Percentiles rank a stretch among this genome's conserved stretches.
These are phyloP conservation scores for Drosophila subsilvestris DNA, from an alignment of 2,888 invertebrate genomes.

Conservation along the genomic window DNA sequence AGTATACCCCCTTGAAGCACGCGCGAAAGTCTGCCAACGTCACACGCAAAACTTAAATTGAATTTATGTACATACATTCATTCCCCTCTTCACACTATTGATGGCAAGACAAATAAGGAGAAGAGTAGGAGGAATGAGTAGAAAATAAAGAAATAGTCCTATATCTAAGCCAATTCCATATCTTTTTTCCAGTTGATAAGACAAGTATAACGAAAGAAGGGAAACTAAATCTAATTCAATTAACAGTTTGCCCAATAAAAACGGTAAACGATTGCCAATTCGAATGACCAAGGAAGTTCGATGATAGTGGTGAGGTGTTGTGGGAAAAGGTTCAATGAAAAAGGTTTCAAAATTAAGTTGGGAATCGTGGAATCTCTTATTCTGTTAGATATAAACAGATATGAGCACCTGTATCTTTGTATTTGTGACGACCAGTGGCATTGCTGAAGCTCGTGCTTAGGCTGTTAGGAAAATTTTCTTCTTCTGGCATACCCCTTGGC, in stretches of 20 bases:
- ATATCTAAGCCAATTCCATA: neutral
- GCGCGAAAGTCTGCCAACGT: constrained; percentile 51
- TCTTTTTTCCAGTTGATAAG: constrained; percentile 64
- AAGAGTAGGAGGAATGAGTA: constrained; percentile 10
- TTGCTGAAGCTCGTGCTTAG: neutral
- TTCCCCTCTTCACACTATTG: constrained; percentile 8
- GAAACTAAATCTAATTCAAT: constrained; percentile 69
- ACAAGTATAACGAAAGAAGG: constrained; percentile 26
- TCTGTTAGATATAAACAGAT: neutral
- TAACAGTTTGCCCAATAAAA: constrained; percentile 67
- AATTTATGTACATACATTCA: constrained; percentile 76
- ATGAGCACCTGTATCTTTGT: neutral
- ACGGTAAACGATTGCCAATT: constrained; percentile 49
- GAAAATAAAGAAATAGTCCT: constrained; percentile 51
- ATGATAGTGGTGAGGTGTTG: neutral
- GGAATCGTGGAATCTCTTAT: neutral
- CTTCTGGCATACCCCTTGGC: neutral
- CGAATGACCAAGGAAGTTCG: constrained; percentile 18
- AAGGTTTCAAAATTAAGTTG: constrained; percentile 21
- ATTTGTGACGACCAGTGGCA: no score
- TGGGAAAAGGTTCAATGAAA: constrained; percentile 22
- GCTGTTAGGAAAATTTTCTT: neutral
- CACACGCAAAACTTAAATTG: constrained; percentile 76
- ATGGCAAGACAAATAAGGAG: constrained; percentile 10
- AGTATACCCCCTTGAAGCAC: constrained; percentile 26